A percentile compares a stretch with the other conserved stretches of the same genome.
Conservation (phyloP, 2,113 vertebrate species). For the Peucedramus taeniatus region DNA sequence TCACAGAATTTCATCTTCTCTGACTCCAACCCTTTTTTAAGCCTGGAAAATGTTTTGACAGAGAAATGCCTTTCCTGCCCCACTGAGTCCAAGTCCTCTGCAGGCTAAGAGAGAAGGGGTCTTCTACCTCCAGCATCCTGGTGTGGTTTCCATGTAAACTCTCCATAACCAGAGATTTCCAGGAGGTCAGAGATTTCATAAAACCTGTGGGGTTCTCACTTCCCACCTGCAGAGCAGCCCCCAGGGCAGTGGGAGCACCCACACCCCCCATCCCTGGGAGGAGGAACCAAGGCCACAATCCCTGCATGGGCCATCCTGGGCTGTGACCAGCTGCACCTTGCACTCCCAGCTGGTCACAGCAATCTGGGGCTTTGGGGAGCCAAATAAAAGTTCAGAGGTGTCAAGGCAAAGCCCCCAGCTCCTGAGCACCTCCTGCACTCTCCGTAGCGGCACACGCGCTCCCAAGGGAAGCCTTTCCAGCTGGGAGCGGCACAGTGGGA, state of each 20-base stretch:
- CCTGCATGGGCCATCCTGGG: rapidly evolving
- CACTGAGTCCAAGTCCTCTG: background rate
- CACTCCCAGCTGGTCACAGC: background rate
- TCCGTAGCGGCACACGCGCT: rapidly evolving
- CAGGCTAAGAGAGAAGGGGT: background rate
- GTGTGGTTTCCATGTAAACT: background rate
- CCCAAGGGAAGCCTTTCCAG: background rate
- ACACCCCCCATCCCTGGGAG: background rate
- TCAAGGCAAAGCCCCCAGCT: rapidly evolving
- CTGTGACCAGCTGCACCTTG: rapidly evolving
- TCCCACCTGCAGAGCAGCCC: background rate
- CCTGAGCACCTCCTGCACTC: background rate
- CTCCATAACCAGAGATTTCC: background rate
- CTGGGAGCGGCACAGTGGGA: background rate
- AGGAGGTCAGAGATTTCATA: background rate
- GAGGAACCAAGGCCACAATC: background rate
- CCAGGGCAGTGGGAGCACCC: background rate
- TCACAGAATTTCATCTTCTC: slow-evolving; percentile 16
- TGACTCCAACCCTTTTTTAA: background rate
- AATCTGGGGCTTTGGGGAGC: background rate
- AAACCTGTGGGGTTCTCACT: background rate
- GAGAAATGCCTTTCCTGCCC: background rate
- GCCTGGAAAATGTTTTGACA: background rate
- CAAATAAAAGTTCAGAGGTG: background rate
- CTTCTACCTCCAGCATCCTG: background rate